Evolutionary conservation across 2,113 vertebrate species (phyloP), one percentile per base, ranked within the genome.

Genomic region (Cettia cetti): DNA sequence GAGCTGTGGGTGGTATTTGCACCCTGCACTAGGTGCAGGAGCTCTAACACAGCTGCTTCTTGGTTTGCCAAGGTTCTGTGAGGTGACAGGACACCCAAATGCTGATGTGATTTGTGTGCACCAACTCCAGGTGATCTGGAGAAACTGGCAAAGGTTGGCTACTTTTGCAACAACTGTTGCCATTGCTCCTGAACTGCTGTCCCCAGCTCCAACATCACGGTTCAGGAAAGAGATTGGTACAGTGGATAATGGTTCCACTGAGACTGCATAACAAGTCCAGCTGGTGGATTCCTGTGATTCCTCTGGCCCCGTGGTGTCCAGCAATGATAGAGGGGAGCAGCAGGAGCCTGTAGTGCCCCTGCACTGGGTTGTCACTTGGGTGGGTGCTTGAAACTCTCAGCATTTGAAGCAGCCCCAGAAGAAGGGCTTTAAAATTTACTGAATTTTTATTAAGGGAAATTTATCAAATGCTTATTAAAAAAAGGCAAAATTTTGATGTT

Each of bases 281-380:
- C 15, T 76, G 7, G 28, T 20, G 53, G 33, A 22, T 44, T 23
- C 12, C 78, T 47, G 33, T 1, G 4, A 37, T 71, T 61, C 28
- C 31, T n/a, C 63, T n/a, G 24, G 8, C 24, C 21, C 53, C 0
- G 0, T 4, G n/a, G 35, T 76, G 35, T 69, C 39, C 80, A 72
- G 4, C 53, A 69, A 3, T n/a, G 42, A 7, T 6, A 42, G 30
- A 54, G 31, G 19, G 28, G 31, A 81, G n/a, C 64, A 72, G 40
- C 35, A 68, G 57, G 35, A 92, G 37, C 50, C n/a, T 23, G n/a
- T 3, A 18, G 42, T 31, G 59, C 63, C 50, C 39, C 74, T 8
- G 2, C 40, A 23, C 11, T 76, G 87, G 9, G 20, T 6, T 89
- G 16, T 13, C 44, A 68, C 28, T 23, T 0, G 5, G 8, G 7